Conservation (phyloP, 2,888 invertebrate genomes). For the Hedya salicella region DNA sequence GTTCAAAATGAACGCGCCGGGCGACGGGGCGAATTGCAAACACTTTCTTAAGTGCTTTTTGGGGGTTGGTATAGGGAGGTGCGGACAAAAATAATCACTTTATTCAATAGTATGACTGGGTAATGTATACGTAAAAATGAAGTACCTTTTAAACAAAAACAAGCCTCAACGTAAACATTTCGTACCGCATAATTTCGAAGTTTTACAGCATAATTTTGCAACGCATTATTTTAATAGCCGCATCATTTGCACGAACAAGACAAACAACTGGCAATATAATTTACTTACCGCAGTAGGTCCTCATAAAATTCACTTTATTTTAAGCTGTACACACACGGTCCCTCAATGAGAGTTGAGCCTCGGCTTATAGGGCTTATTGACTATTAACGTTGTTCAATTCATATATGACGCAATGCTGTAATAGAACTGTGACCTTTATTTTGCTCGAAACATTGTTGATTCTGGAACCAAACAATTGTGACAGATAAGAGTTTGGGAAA, state of each 20-base stretch:
- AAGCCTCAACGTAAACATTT: slow-evolving; percentile 2
- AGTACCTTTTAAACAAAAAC: neutral
- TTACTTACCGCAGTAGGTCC: slow-evolving; percentile 44
- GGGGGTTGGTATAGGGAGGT: neutral
- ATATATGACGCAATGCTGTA: too few species aligned
- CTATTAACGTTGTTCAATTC: neutral
- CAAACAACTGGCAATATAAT: slow-evolving; percentile 47
- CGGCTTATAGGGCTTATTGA: slow-evolving; percentile 47
- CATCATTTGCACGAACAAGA: slow-evolving; percentile 44
- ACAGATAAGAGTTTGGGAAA: too few species aligned
- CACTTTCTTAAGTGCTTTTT: too few species aligned
- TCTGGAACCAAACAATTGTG: too few species aligned
- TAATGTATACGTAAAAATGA: neutral
- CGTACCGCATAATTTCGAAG: slow-evolving; percentile 14
- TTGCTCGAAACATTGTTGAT: too few species aligned
- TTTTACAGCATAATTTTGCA: slow-evolving; percentile 32
- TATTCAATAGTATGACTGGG: neutral
- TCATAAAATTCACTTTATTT: slow-evolving; percentile 57
- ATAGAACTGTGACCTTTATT: too few species aligned
- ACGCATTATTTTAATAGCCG: slow-evolving; percentile 33
- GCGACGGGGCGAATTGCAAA: neutral
- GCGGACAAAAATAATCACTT: neutral
- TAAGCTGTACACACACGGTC: slow-evolving; percentile 53
- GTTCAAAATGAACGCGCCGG: neutral
- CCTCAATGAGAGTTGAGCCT: slow-evolving; percentile 48